Conservation (phyloP, 2,888 invertebrate genomes). For the Tyria jacobaeae region DNA sequence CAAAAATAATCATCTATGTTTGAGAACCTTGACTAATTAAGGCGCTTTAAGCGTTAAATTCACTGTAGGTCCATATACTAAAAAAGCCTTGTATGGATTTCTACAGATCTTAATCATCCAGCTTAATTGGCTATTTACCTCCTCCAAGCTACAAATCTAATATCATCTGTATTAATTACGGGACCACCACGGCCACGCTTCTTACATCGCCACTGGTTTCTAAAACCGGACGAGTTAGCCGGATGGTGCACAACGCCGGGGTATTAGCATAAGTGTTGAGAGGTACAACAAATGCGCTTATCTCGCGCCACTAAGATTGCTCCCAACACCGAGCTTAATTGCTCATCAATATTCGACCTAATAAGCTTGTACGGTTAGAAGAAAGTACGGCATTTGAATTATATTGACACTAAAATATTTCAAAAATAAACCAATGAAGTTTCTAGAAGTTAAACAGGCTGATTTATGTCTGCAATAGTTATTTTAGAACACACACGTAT, state of each 20-base stretch:
- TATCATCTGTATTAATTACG: constrained; percentile 17
- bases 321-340: constrained; percentile 80
- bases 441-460: too few species aligned
- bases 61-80: too few species aligned
- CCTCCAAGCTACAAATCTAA: constrained; percentile 21
- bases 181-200: constrained; percentile 37
- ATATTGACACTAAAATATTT: background rate
- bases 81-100: background rate
- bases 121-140: constrained; percentile 7
- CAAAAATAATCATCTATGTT: background rate
- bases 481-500: too few species aligned
- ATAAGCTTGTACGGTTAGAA: constrained; percentile 56
- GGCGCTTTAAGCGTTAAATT: background rate
- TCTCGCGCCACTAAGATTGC: constrained; percentile 72
- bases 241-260: constrained; percentile 32
- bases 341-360: constrained; percentile 82
- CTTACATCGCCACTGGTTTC: constrained; percentile 3
- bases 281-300: constrained; percentile 79
- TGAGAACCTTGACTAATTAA: background rate
- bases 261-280: constrained; percentile 75
- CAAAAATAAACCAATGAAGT: too few species aligned
- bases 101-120: background rate
- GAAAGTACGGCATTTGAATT: constrained; percentile 42
- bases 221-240: background rate
- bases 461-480: too few species aligned